These are phyloP conservation scores for Planococcus citri DNA, from an alignment of 1,140 invertebrate genomes.

Conservation along the genomic window DNA sequence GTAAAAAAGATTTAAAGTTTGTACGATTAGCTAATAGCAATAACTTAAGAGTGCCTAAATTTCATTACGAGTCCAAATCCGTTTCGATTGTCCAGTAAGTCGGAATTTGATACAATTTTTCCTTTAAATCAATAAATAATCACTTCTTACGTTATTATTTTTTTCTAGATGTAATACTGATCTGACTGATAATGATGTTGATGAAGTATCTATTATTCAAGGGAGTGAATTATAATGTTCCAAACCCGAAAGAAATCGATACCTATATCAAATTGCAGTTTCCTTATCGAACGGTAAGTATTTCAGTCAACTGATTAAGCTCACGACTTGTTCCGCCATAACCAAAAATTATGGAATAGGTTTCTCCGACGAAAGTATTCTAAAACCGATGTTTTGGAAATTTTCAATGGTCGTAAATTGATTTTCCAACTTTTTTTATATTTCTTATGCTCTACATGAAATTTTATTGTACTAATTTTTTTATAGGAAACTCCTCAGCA, in stretches of 20 bases:
- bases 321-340: background rate
- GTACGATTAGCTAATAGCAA: constrained; percentile 55
- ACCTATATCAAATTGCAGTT: constrained; percentile 91
- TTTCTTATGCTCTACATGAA: too few relatives aligned
- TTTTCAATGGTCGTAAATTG: background rate
- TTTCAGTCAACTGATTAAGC: too few relatives aligned
- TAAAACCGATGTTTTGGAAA: too few relatives aligned
- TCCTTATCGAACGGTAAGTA: constrained; percentile 69
- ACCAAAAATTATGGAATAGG: background rate
- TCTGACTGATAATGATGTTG: constrained; percentile 76
- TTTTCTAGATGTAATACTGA: constrained; percentile 68
- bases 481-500: constrained; percentile 60
- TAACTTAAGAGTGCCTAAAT: constrained; percentile 53
- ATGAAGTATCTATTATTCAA: constrained; percentile 72
- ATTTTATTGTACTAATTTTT: too few relatives aligned
- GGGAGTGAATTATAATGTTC: constrained; percentile 77
- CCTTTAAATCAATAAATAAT: constrained; percentile 17
- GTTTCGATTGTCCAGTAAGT: constrained; percentile 78
- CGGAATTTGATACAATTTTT: constrained; percentile 11
- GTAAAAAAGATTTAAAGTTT: constrained; percentile 80
- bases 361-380: too few relatives aligned
- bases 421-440: background rate
- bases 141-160: constrained; percentile 14
- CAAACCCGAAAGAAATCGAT: constrained; percentile 77
- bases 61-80: constrained; percentile 82